These are phyloP conservation scores for Pantherophis guttatus DNA, from an alignment of 2,113 vertebrate genomes.

Conservation along the genomic window DNA sequence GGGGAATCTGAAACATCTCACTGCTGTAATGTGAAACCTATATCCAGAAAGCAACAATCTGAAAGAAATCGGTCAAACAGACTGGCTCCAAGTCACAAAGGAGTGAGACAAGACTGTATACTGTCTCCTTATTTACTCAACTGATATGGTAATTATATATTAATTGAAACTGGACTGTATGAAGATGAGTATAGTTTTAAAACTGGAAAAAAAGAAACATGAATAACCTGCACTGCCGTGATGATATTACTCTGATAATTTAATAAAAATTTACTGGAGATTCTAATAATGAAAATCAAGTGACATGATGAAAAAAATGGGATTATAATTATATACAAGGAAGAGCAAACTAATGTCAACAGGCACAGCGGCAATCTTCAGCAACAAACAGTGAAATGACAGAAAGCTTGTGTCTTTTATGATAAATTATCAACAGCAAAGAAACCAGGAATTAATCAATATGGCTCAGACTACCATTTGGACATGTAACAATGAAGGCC, in stretches of 20 bases:
- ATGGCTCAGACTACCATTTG: background rate
- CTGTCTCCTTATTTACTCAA: background rate
- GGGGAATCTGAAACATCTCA: background rate
- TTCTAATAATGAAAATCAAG: background rate
- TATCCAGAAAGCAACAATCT: background rate
- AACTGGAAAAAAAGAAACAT: background rate
- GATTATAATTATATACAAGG: background rate
- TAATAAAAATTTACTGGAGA: background rate
- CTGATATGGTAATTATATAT: background rate
- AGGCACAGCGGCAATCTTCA: background rate
- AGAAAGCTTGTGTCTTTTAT: background rate
- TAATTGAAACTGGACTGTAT: background rate
- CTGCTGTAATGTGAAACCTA: background rate
- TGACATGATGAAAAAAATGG: background rate
- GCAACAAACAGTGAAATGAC: background rate
- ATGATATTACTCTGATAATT: background rate
- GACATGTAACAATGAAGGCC: background rate
- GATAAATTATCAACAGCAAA: background rate
- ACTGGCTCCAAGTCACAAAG: background rate
- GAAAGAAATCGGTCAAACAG: background rate
- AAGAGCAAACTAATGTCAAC: background rate
- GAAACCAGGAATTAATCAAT: background rate
- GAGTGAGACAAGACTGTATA: background rate
- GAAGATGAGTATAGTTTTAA: background rate
- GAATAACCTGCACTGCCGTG: background rate